Evolutionary conservation across 2,888 invertebrate genomes (phyloP).

Genomic region (Phyto melanocephala): DNA sequence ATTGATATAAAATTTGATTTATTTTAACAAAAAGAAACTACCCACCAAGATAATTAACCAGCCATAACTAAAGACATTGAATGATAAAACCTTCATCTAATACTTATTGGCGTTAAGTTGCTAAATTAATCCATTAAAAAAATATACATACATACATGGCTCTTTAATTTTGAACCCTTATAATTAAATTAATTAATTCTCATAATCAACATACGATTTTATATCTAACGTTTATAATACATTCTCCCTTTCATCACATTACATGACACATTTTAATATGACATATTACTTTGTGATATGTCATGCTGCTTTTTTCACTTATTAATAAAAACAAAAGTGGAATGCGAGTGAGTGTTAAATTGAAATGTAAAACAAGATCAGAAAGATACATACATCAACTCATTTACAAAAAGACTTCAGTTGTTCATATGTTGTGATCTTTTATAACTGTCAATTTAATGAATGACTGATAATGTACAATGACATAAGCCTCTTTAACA

Average conservation of each 20-base stretch:
- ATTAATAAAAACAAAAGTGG: not conserved
- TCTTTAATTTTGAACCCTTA: too few species aligned
- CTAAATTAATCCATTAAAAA: too few species aligned
- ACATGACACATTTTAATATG: slow-evolving; percentile 45
- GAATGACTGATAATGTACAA: slow-evolving; percentile 21
- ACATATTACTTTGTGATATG: slow-evolving; percentile 43
- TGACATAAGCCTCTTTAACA: slow-evolving; percentile 24
- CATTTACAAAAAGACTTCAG: not conserved
- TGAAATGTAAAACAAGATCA: slow-evolving; percentile 7
- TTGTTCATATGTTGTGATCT: slow-evolving; percentile 39
- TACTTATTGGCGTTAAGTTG: too few species aligned
- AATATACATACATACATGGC: too few species aligned
- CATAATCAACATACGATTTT: too few species aligned
- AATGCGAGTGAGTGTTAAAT: not conserved
- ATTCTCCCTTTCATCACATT: slow-evolving; percentile 37
- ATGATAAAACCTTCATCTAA: too few species aligned
- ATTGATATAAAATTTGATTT: too few species aligned
- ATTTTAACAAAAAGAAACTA: too few species aligned
- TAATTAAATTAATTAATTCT: too few species aligned
- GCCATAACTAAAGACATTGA: too few species aligned
- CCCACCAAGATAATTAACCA: too few species aligned
- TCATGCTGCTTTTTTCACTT: slow-evolving; percentile 44
- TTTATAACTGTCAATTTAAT: slow-evolving; percentile 44
- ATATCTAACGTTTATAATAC: too few species aligned
- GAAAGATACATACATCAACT: slow-evolving; percentile 8